These are phyloP conservation scores for Oxygymnocypris stewartii DNA, from an alignment of 2,113 vertebrate genomes.

Conservation along the genomic window DNA sequence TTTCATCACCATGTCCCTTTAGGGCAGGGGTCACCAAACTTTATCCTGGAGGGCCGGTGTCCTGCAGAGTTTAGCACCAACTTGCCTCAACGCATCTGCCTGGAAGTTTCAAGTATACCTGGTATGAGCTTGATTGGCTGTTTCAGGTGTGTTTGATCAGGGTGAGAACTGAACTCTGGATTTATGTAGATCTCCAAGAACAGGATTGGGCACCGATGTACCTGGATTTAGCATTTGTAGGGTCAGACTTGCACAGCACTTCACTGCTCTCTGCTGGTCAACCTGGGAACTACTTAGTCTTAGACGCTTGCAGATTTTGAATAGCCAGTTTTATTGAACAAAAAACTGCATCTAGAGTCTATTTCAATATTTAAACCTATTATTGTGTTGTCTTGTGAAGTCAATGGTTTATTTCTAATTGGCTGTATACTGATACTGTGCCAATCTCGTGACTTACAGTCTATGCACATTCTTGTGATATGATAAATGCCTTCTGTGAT, in stretches of 20 bases:
- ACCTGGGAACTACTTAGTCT: background rate
- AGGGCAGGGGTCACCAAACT: no score
- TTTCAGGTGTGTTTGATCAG: background rate
- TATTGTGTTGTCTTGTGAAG: background rate
- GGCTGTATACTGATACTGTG: background rate
- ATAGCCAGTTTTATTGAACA: background rate
- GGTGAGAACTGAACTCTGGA: background rate
- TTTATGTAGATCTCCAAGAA: background rate
- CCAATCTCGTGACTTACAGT: background rate
- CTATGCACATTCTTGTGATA: background rate
- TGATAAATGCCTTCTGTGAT: background rate
- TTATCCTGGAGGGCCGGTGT: no score
- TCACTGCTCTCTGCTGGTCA: conserved; percentile 24
- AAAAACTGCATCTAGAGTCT: background rate
- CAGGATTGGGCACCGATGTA: background rate
- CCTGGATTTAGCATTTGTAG: background rate
- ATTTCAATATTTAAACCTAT: background rate
- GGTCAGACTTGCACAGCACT: background rate
- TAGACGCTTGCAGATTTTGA: background rate
- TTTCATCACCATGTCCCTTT: no score
- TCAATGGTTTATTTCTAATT: background rate
- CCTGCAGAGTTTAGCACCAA: no score
- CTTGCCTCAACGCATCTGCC: no score
- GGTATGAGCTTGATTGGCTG: no score
- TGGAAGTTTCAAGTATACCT: no score